Base-by-base conservation (phyloP, 2,797 vertebrate species). In the Cetoscarus ocellatus region DNA sequence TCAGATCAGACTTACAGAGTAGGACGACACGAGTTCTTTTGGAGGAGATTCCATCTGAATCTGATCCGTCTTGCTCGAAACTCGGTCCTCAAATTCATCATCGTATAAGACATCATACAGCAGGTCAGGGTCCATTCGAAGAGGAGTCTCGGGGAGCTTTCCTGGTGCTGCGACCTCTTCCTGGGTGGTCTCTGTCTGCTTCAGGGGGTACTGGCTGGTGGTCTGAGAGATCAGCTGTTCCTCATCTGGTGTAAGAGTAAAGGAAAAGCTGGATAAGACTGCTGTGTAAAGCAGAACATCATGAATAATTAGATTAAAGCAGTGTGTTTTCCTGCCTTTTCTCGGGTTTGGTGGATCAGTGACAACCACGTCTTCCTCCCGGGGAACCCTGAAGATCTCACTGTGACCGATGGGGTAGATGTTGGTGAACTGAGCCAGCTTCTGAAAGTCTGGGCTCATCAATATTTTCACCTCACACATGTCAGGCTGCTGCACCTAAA, bases 71-170 rank as follows among this genome's bases (percentile, higher is more conserved):
- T 83, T 15, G 86, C 81, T 67, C 83, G 86, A 80, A 92, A 94
- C 75, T 93, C 92, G 40, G 45, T 72, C 77, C 1, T 86, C 81
- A 5, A 58, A 71, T 0, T 82, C 67, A 0, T 86, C 74, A 10
- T 82, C 65, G 0, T 94, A 86, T 6, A 90, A 92, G 19, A 93
- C 95, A 36, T 96, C 87, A 3, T 88, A 86, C 59, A 93, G 57
- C 39, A 87, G 70, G 73, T 88, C 81, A 0, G 96, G 94, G 3
- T 97, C 96, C 93, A 92, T 94, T 64, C 97, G 94, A 61, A 98
- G 95, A 7, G 98, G 98, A 0, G 97, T 98, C 90, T 99, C 97
- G 0, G 97, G 97, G 73, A 99, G 94, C 77, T 98, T 98, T 39
- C 97, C 98, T 6, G 97, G 96, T 51, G 96, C 90, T 0, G 95